phyloP scores from a whole-genome alignment of 2,888 invertebrate genomes.

The Apamea anceps region DNA sequence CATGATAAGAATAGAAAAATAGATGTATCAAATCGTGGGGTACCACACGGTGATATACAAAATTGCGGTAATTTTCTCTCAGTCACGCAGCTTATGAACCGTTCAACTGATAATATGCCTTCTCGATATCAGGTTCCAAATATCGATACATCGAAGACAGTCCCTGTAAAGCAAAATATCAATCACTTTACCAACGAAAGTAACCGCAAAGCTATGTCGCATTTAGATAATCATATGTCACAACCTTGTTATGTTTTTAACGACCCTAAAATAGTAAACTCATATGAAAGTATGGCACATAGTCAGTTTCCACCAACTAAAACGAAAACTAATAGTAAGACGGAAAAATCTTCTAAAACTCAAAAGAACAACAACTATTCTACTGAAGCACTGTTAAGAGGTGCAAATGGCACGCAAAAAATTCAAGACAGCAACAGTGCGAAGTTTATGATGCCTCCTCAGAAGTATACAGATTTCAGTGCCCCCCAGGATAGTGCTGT shows the following conservation, averaged over 20 bases:
- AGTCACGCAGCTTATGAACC: slow-evolving; percentile 88
- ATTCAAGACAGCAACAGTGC: slow-evolving; percentile 76
- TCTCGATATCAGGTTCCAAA: slow-evolving; percentile 80
- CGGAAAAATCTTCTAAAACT: slow-evolving; percentile 81
- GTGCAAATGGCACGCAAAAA: slow-evolving; percentile 84
- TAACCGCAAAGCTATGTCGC: slow-evolving; percentile 78
- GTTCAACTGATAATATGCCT: slow-evolving; percentile 82
- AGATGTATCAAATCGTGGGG: slow-evolving; percentile 76
- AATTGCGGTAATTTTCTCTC: slow-evolving; percentile 87
- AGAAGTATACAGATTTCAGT: slow-evolving; percentile 85
- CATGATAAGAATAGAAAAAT: slow-evolving; percentile 86
- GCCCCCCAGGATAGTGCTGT: slow-evolving; percentile 82
- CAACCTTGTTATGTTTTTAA: slow-evolving; percentile 84
- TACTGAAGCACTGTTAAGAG: slow-evolving; percentile 85
- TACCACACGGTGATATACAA: slow-evolving; percentile 80
- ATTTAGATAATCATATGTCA: slow-evolving; percentile 79
- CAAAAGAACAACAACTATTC: slow-evolving; percentile 87
- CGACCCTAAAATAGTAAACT: slow-evolving; percentile 79
- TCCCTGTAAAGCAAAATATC: slow-evolving; percentile 78
- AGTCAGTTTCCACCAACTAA: slow-evolving; percentile 79
- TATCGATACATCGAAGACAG: slow-evolving; percentile 76
- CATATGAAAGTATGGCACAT: slow-evolving; percentile 78
- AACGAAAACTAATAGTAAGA: slow-evolving; percentile 78
- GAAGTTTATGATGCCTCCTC: slow-evolving; percentile 81
- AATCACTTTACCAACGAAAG: slow-evolving; percentile 77